Conservation (phyloP, 1,140 invertebrate species). For the Stegodyphus mimosarum region DNA sequence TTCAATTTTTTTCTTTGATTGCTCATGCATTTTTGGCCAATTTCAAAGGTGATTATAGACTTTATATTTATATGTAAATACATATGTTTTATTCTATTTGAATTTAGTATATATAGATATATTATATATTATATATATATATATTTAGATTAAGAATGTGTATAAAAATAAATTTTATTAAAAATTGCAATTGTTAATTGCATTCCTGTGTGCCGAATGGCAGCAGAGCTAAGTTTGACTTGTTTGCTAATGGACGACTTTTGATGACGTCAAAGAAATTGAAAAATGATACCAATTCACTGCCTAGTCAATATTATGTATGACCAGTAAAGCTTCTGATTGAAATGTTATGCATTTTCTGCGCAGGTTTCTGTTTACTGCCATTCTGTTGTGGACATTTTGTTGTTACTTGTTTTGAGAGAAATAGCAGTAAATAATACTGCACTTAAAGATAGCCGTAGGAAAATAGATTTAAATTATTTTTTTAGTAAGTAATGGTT, state of each 20-base stretch:
- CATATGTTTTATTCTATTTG: conserved; percentile 49
- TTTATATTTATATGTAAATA: conserved; percentile 61
- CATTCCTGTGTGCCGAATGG: conserved; percentile 20
- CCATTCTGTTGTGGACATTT: conserved; percentile 4
- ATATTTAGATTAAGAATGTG: not conserved
- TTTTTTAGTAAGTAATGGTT: not conserved
- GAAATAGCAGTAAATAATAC: not conserved
- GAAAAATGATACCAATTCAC: conserved; percentile 57
- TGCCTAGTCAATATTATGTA: conserved; percentile 56
- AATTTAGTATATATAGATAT: conserved; percentile 60
- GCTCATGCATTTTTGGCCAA: conserved; percentile 54
- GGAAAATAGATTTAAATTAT: not conserved
- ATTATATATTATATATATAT: conserved; percentile 47
- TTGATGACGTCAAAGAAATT: conserved; percentile 14
- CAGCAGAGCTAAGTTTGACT: conserved; percentile 22
- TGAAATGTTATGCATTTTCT: no score
- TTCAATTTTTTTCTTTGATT: conserved; percentile 24
- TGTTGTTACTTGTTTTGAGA: not conserved
- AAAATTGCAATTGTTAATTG: conserved; percentile 52
- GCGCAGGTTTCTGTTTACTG: conserved; percentile 22
- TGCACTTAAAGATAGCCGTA: not conserved
- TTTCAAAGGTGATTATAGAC: conserved; percentile 43
- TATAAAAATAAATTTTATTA: conserved; percentile 5
- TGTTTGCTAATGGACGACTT: not conserved
- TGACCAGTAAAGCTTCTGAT: conserved; percentile 48